A percentile compares a stretch with the other conserved stretches of the same genome.
Conservation (phyloP, 2,888 invertebrate species). For the Spatulosminthurus flaviceps region DNA sequence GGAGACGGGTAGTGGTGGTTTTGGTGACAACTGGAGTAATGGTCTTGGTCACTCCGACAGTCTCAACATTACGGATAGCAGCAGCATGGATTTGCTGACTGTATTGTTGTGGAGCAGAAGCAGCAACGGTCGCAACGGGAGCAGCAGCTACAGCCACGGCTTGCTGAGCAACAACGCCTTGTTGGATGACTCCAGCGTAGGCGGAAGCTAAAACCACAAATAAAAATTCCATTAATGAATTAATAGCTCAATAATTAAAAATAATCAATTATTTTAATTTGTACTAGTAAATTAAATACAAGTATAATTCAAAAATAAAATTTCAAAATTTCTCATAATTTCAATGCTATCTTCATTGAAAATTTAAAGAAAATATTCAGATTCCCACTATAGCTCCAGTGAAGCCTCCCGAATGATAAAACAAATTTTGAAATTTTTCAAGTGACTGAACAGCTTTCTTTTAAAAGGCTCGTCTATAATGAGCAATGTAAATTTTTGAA, state of each 20-base stretch:
- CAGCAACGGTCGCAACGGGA: neutral
- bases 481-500: too few relatives aligned
- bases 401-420: neutral
- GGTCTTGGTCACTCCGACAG: slow-evolving; percentile 60
- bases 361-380: slow-evolving; percentile 20
- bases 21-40: slow-evolving; percentile 62
- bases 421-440: slow-evolving; percentile 7
- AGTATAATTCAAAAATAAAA: too few relatives aligned
- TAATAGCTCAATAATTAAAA: too few relatives aligned
- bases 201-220: slow-evolving; percentile 41
- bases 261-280: too few relatives aligned
- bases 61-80: slow-evolving; percentile 59
- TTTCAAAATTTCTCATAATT: too few relatives aligned
- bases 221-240: neutral
- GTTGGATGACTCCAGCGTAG: slow-evolving; percentile 34
- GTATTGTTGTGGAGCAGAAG: slow-evolving; percentile 46
- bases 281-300: too few relatives aligned
- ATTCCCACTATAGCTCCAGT: neutral
- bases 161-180: slow-evolving; percentile 42
- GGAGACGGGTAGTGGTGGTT: slow-evolving; percentile 57
- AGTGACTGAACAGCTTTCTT: too few relatives aligned
- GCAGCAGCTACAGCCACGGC: slow-evolving; percentile 28
- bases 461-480: too few relatives aligned
- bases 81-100: slow-evolving; percentile 51
- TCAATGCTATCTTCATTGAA: too few relatives aligned